phyloP scores from a whole-genome alignment of 2,888 invertebrate species.

The Metalampra italica region DNA sequence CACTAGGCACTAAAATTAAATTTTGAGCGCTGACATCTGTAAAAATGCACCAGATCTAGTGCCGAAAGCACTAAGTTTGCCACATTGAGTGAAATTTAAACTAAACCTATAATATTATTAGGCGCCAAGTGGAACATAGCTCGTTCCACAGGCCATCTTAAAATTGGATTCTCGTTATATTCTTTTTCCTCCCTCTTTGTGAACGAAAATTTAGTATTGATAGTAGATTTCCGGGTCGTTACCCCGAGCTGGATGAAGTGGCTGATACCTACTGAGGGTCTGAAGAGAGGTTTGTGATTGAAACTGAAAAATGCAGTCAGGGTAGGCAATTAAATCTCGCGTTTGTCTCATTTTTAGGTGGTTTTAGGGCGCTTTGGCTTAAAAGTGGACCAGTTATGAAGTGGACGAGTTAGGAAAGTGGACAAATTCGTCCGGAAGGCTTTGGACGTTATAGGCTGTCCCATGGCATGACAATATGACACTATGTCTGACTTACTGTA shows the following conservation, averaged over 20 bases:
- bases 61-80: background rate
- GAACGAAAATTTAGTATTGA: slow-evolving; percentile 47
- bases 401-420: too few species aligned
- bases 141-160: slow-evolving; percentile 38
- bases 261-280: slow-evolving; percentile 11
- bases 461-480: too few species aligned
- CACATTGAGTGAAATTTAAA: background rate
- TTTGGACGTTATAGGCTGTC: too few species aligned
- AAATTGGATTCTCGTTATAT: slow-evolving; percentile 50
- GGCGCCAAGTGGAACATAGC: slow-evolving; percentile 31
- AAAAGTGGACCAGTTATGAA: too few species aligned
- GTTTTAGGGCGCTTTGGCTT: too few species aligned
- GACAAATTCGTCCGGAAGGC: too few species aligned
- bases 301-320: background rate
- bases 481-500: too few species aligned
- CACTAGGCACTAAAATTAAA: too few species aligned
- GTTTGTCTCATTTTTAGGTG: too few species aligned
- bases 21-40: too few species aligned
- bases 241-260: slow-evolving; percentile 11
- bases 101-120: background rate
- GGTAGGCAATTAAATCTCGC: too few species aligned
- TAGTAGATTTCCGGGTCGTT: slow-evolving; percentile 47
- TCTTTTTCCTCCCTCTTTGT: slow-evolving; percentile 34
- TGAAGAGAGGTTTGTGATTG: background rate
- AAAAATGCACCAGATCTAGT: too few species aligned